These are phyloP conservation scores for Dunckerocampus dactyliophorus DNA, from an alignment of 2,113 vertebrate species.

Conservation along the genomic window DNA sequence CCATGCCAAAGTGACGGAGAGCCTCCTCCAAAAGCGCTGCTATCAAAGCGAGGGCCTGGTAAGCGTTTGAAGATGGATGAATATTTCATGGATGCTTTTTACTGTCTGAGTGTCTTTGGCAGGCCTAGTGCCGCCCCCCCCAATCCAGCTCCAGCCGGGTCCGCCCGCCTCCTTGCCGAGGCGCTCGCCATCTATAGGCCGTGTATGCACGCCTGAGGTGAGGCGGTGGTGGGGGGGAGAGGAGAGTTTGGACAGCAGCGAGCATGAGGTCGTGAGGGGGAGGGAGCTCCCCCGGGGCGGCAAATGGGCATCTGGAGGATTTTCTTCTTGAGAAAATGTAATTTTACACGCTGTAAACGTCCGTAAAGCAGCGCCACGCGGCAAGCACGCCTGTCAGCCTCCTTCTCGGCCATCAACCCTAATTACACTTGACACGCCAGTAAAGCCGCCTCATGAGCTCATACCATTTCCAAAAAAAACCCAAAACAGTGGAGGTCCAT, in stretches of 20 bases:
- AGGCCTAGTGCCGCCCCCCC: conserved; percentile 30
- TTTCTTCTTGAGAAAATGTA: conserved; percentile 32
- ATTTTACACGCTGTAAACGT: conserved; percentile 21
- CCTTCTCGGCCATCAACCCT: too few relatives aligned
- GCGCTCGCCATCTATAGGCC: conserved; percentile 15
- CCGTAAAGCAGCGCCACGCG: too few relatives aligned
- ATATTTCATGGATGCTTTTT: conserved; percentile 77
- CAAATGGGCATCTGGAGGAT: conserved; percentile 54
- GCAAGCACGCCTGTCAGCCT: too few relatives aligned
- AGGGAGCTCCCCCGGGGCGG: conserved; percentile 24
- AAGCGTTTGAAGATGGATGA: conserved; percentile 66
- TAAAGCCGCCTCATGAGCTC: too few relatives aligned
- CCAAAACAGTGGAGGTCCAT: too few relatives aligned
- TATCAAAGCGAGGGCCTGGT: conserved; percentile 44
- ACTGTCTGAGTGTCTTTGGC: conserved; percentile 68
- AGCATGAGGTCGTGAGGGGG: conserved; percentile 27
- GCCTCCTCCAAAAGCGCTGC: too few relatives aligned
- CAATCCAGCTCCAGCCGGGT: conserved; percentile 36
- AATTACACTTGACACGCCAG: too few relatives aligned
- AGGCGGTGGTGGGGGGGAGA: not conserved
- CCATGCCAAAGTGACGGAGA: not conserved
- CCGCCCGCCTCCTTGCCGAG: conserved; percentile 15
- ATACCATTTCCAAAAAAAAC: too few relatives aligned
- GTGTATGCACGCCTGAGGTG: conserved; percentile 10
- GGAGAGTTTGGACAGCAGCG: conserved; percentile 2